Base-by-base conservation (phyloP, 2,113 vertebrate genomes). In the Callaeas wilsoni region DNA sequence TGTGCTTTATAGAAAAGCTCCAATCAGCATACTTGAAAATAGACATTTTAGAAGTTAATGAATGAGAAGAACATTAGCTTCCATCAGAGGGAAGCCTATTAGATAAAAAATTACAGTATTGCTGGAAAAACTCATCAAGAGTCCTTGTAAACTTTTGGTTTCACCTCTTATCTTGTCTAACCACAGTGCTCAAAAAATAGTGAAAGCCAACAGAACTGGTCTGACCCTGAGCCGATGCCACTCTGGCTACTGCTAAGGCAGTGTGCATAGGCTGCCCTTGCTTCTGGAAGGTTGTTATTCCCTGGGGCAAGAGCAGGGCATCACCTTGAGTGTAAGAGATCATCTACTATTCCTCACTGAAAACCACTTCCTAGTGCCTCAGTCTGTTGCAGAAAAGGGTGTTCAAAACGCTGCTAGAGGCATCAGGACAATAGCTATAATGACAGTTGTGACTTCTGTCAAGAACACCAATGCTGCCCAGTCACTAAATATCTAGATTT, bases 61-160 rank as follows among this genome's bases (percentile, higher is more conserved):
- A 87, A 95, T 87, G 32, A 82, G 63, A 56, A 76, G 57, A 94
- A 80, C n/a, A 56, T 84, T 83, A 92, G 13, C n/a, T 92, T 77
- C 46, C 50, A 88, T 73, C 59, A 83, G 39, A 86, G 60, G 27
- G 30, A 87, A 88, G 29, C 8, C n/a, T 91, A 69, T 77, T 77
- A 87, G 42, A 83, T 49, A 83, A 29, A 56, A 89, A 94, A 92
- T 57, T 80, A 76, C 22, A 63, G 39, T 70, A 50, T 44, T 62
- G 23, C 20, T 83, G 17, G n/a, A 80, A 90, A 93, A 81, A 73
- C 32, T 92, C 64, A 52, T 84, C 67, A 82, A 53, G 37, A 69
- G 16, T 65, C 64, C 59, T 84, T 57, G 56, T 25, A 87, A 79
- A 87, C 13, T 82, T 91, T 68, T 46, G 50, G 32, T n/a, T 95